A percentile compares a stretch with the other conserved stretches of the same genome.
Evolutionary conservation across 2,113 vertebrate genomes (phyloP).

Genomic region (Solenodon paradoxus): DNA sequence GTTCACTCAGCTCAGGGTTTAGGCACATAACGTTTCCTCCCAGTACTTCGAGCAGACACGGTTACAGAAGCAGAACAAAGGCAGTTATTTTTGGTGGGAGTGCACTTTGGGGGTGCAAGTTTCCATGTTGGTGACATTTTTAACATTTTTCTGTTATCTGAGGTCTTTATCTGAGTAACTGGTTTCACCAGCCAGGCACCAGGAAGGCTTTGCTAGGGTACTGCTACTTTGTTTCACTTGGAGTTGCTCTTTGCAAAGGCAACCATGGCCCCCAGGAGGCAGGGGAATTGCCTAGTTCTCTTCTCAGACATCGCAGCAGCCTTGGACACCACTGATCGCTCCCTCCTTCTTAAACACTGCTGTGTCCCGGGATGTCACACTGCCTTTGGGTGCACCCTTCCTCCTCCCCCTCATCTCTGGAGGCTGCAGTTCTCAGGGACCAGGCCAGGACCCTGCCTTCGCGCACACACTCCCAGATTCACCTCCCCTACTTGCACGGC

Average conservation of each 20-base stretch:
- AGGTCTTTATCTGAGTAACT: no score
- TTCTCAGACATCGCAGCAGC: neutral
- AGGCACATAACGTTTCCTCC: no score
- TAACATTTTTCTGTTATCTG: no score
- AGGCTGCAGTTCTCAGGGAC: neutral
- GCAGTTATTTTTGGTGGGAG: no score
- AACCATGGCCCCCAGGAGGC: accelerated
- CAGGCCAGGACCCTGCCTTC: accelerated
- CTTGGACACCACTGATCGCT: accelerated
- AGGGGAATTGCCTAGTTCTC: accelerated
- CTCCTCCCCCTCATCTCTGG: accelerated
- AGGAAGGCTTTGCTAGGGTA: no score
- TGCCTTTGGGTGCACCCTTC: neutral
- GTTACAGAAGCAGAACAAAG: no score
- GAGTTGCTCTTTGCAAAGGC: neutral
- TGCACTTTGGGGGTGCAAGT: no score
- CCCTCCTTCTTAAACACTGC: neutral
- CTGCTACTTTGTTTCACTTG: no score
- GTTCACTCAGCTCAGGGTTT: no score
- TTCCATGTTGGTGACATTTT: no score
- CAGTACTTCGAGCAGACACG: no score
- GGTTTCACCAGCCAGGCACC: no score
- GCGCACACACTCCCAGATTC: accelerated
- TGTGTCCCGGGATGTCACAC: accelerated
- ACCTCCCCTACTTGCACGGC: accelerated